phyloP scores from a whole-genome alignment of 2,797 vertebrate genomes.

The Cirrhinus mrigala region DNA sequence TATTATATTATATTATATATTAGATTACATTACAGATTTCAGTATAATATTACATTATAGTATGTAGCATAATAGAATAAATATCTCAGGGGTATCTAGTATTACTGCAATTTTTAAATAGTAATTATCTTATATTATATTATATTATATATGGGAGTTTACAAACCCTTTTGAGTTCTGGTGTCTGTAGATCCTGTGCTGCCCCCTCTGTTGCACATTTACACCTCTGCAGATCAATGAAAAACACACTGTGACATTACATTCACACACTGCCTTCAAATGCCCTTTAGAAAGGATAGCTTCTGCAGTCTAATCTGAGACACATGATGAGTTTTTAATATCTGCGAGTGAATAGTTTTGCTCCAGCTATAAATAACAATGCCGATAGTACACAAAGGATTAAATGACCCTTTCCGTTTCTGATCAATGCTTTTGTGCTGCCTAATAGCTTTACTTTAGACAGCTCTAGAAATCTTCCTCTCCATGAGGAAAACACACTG shows the following conservation, averaged over 20 bases:
- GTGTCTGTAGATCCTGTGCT: neutral
- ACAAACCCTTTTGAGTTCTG: neutral
- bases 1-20: neutral
- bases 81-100: no score
- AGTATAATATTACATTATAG: neutral
- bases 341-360: constrained; percentile 34
- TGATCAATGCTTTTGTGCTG: constrained; percentile 61
- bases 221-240: constrained; percentile 22
- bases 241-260: constrained; percentile 16
- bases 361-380: constrained; percentile 53
- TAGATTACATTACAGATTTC: neutral
- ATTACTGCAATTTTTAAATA: no score
- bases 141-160: neutral
- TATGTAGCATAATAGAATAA: neutral
- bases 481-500: constrained; percentile 34
- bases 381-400: constrained; percentile 55
- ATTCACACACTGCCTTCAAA: neutral
- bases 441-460: constrained; percentile 37
- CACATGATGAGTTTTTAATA: constrained; percentile 42
- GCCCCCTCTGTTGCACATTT: neutral
- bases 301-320: constrained; percentile 23
- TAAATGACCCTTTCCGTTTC: constrained; percentile 59
- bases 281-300: constrained; percentile 4
- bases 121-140: no score
- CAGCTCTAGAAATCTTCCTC: constrained; percentile 19